Conservation (phyloP, 1,140 invertebrate species). For the Globodera rostochiensis region DNA sequence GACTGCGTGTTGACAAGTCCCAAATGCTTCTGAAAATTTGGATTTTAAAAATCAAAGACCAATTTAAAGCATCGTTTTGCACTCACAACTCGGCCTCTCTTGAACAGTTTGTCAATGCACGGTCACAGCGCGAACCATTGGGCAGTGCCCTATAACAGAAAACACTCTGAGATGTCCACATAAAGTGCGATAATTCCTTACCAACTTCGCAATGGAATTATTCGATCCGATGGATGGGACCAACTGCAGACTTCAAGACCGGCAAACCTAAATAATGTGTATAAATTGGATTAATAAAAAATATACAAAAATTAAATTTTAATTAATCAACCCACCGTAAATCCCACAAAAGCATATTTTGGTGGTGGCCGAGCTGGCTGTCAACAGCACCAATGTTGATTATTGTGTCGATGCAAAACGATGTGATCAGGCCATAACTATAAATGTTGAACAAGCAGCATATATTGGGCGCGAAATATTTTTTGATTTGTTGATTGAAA, state of each 20-base stretch:
- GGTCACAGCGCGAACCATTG: slow-evolving; percentile 13
- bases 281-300: slow-evolving; percentile 12
- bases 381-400: slow-evolving; percentile 54
- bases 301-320: neutral
- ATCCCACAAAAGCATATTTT: slow-evolving; percentile 55
- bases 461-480: neutral
- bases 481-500: neutral
- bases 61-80: neutral
- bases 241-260: slow-evolving; percentile 49
- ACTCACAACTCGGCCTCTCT: slow-evolving; percentile 44
- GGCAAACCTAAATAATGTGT: slow-evolving; percentile 35
- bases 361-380: slow-evolving; percentile 52
- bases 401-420: slow-evolving; percentile 49
- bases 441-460: neutral
- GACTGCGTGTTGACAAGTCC: slow-evolving; percentile 39
- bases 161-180: neutral
- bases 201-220: slow-evolving; percentile 42
- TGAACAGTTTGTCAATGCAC: slow-evolving; percentile 49
- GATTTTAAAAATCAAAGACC: too few species aligned
- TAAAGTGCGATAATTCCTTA: neutral
- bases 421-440: slow-evolving; percentile 49
- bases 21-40: slow-evolving; percentile 20
- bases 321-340: slow-evolving; percentile 29
- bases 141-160: slow-evolving; percentile 16
- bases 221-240: slow-evolving; percentile 44